Base-by-base conservation (phyloP, 2,888 invertebrate genomes). In the Axea sp. region DNA sequence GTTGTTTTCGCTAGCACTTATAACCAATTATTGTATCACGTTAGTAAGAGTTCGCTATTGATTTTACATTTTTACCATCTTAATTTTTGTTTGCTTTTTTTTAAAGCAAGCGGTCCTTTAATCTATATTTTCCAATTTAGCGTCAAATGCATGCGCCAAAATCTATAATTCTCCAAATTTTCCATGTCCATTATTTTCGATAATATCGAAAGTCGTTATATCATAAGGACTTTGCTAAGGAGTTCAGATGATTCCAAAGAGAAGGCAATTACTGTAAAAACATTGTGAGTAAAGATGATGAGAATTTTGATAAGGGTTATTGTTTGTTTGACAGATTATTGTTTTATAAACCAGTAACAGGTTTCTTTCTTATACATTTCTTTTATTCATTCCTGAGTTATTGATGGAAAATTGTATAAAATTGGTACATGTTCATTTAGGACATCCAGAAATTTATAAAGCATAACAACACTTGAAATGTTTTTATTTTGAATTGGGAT, bases 371-470 rank as follows among this genome's bases (percentile, higher is more conserved):
- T 4, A 39, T 1, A 26, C 30, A 7, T 72, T 49, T 45, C 60
- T 31, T 12, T 3, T 73, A 11, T 28, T 53, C n/a, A 60, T 73
- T 19, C 73, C 73, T 0, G 8, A 30, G 8, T 7, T n/a, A 5
- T 4, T 75, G 6, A 26, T 30, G 0, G 1, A 8, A 14, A n/a
- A 26, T 9, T 11, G 71, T 1, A 59, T 75, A 19, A 41, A 43
- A 4, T 9, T 37, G 1, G 33, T 60, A 6, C 74, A 74, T 12
- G 49, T 43, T 5, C 62, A 59, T 35, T 47, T 65, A 7, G 65
- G 55, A 5, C 74, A 71, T 26, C 24, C 55, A 6, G 60, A 57
- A 2, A 53, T 71, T 1, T 67, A 24, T 30, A 72, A 67, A 41
- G 72, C 71, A 0, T 0, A 45, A 0, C 7, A 7, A 3, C 31